phyloP scores from a whole-genome alignment of 2,888 invertebrate species.

The Pantelozetes paolii region DNA sequence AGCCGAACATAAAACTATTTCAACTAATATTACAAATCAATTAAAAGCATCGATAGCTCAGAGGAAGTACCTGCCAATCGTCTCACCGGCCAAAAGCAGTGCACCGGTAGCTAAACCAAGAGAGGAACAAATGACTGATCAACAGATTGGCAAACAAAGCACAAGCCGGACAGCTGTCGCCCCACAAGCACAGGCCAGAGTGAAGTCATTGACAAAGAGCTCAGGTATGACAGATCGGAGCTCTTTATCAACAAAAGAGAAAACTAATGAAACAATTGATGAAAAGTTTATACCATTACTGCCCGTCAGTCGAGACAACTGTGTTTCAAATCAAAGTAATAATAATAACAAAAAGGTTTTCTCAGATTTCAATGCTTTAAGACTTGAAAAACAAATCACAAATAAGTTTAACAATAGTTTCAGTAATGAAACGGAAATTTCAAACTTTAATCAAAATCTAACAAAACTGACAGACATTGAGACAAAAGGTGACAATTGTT shows the following conservation, averaged over 20 bases:
- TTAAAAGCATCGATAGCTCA: background rate
- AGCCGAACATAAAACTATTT: conserved; percentile 22
- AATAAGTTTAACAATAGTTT: conserved; percentile 18
- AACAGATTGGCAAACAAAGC: background rate
- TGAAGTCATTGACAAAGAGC: background rate
- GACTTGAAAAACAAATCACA: background rate
- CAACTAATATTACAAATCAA: background rate
- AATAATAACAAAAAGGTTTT: background rate
- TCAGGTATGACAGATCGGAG: background rate
- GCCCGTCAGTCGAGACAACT: conserved; percentile 8
- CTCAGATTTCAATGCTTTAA: background rate
- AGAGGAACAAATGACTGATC: background rate
- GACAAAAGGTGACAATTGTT: background rate
- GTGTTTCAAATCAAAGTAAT: background rate
- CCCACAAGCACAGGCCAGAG: conserved; percentile 11
- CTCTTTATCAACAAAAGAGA: conserved; percentile 10
- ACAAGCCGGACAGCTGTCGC: background rate
- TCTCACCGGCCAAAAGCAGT: background rate
- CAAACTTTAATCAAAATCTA: background rate
- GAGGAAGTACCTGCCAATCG: background rate
- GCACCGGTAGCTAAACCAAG: background rate
- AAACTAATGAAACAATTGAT: background rate
- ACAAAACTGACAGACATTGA: background rate
- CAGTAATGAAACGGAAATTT: conserved; percentile 25
- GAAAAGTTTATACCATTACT: background rate